Percentiles rank a stretch among this genome's conserved stretches.
These are phyloP conservation scores for Synanthedon andrenaeformis DNA, from an alignment of 2,888 invertebrate species.

Conservation along the genomic window DNA sequence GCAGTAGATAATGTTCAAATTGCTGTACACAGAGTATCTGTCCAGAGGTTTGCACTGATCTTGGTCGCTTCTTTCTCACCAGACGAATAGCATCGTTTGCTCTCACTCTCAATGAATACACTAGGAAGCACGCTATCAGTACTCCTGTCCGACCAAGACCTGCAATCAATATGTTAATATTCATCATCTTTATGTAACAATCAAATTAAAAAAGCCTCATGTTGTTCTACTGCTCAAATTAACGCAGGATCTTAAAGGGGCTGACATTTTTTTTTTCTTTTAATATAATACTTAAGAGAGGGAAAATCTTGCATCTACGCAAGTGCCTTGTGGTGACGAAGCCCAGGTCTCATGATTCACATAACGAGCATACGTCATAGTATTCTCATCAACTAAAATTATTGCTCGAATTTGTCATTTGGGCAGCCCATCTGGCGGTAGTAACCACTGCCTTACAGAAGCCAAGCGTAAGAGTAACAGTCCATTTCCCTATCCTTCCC, in stretches of 20 bases:
- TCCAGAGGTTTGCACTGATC: conserved; percentile 84
- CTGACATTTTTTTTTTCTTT: too few species aligned
- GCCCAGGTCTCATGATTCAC: too few species aligned
- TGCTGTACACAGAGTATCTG: conserved; percentile 86
- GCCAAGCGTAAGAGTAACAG: too few species aligned
- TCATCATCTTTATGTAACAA: conserved; percentile 1
- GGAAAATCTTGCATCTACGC: too few species aligned
- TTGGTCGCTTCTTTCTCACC: conserved; percentile 80
- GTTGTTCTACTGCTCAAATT: background rate
- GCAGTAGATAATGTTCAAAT: conserved; percentile 83
- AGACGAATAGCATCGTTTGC: conserved; percentile 85
- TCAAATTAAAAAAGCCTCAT: background rate
- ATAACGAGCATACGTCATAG: too few species aligned
- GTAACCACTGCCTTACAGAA: too few species aligned
- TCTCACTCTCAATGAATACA: conserved; percentile 80
- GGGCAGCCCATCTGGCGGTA: too few species aligned
- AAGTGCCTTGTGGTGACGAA: too few species aligned
- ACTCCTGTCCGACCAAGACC: conserved; percentile 88
- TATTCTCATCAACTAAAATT: too few species aligned
- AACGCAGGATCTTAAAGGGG: background rate
- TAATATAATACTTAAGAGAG: too few species aligned
- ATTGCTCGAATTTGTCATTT: too few species aligned
- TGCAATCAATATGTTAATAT: conserved; percentile 20
- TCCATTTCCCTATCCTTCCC: too few species aligned
- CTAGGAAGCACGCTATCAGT: conserved; percentile 86